Conservation (phyloP, 64 coral and sea anemone genomes). For the Porites australiensis region DNA sequence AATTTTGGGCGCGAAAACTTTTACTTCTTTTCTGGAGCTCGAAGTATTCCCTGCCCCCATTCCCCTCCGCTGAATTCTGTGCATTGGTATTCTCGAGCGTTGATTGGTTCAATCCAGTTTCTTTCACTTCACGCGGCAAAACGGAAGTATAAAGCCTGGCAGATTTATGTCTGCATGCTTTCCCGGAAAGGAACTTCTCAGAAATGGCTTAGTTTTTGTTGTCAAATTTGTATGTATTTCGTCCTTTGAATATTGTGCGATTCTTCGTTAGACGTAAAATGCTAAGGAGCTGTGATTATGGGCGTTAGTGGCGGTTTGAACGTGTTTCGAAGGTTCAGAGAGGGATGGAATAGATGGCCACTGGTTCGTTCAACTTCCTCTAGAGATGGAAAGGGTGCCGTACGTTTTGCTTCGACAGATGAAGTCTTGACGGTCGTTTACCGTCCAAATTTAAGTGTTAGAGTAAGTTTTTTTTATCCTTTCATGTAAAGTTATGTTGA, state of each 20-base stretch:
- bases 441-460: constrained; percentile 56
- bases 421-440: constrained; percentile 52
- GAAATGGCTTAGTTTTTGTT: neutral
- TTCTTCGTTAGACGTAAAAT: neutral
- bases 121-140: constrained; percentile 7
- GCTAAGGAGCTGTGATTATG: constrained; percentile 15
- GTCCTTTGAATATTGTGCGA: neutral
- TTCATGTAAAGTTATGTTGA: neutral
- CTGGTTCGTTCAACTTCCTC: constrained; percentile 36
- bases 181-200: constrained; percentile 9
- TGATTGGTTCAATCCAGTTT: neutral
- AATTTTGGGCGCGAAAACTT: too few relatives aligned
- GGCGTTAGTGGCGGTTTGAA: neutral
- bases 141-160: neutral
- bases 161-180: neutral
- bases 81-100: neutral
- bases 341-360: neutral
- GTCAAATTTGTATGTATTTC: neutral
- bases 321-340: constrained; percentile 21
- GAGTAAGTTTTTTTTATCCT: constrained; percentile 19
- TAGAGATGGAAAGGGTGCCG: neutral
- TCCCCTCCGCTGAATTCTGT: neutral
- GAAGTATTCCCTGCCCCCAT: neutral
- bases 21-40: too few relatives aligned
- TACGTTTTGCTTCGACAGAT: neutral